phyloP scores from a whole-genome alignment of 2,113 vertebrate genomes.

The Dinomys branickii region DNA sequence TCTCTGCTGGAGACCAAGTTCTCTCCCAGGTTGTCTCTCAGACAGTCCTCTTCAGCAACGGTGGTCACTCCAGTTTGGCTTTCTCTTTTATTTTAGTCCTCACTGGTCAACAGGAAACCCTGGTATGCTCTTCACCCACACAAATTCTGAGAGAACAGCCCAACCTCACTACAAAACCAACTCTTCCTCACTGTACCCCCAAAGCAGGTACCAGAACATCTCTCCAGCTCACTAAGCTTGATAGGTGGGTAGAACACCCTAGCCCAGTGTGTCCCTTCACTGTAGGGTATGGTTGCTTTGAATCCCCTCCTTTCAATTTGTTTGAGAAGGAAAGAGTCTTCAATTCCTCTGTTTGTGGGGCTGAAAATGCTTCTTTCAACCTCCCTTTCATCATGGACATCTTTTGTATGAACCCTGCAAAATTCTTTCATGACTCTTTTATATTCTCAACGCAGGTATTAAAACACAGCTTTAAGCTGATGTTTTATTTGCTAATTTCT shows the following conservation, averaged over 20 bases:
- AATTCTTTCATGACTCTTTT: background rate
- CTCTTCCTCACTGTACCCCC: background rate
- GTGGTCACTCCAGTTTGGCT: background rate
- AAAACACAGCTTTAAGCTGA: background rate
- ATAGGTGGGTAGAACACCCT: background rate
- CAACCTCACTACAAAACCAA: background rate
- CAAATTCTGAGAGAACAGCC: background rate
- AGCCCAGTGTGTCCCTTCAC: background rate
- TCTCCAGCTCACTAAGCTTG: background rate
- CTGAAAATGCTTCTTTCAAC: background rate
- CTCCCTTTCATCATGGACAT: background rate
- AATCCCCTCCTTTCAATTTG: background rate
- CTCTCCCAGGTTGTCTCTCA: background rate
- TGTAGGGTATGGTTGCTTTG: background rate
- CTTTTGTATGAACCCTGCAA: background rate
- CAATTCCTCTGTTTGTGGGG: background rate
- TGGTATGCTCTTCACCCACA: fast-evolving
- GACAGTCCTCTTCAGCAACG: background rate
- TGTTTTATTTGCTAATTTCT: background rate
- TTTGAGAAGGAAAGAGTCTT: background rate
- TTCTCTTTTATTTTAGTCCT: background rate
- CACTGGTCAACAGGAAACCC: background rate
- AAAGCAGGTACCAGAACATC: no score
- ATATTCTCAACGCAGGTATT: background rate
- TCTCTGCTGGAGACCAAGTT: background rate